These are phyloP conservation scores for Cacatua alba DNA, from an alignment of 2,113 vertebrate genomes.

Conservation along the genomic window DNA sequence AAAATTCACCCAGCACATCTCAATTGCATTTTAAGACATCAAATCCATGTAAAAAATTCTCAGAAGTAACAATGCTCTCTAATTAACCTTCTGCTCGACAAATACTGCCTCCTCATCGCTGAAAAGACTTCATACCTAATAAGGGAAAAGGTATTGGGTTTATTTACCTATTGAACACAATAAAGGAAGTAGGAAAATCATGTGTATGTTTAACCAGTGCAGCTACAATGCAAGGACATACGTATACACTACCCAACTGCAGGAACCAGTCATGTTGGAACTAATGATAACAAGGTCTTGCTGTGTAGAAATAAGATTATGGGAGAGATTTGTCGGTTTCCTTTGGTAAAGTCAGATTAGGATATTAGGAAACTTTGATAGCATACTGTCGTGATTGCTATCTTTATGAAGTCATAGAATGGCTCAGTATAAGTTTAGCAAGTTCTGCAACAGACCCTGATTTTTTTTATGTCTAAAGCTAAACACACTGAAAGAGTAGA, in stretches of 20 bases:
- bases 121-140: neutral
- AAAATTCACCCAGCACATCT: neutral
- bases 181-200: neutral
- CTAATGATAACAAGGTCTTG: neutral
- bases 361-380: neutral
- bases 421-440: neutral
- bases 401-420: neutral
- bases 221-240: neutral
- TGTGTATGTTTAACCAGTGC: neutral
- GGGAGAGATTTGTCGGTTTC: neutral
- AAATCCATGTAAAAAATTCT: neutral
- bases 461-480: neutral
- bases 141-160: neutral
- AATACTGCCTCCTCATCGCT: neutral
- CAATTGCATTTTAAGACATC: neutral
- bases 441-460: neutral
- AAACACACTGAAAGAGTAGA: neutral
- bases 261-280: neutral
- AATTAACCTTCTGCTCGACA: neutral
- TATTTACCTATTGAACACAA: neutral
- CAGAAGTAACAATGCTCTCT: neutral
- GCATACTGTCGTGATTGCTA: neutral
- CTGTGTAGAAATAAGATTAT: neutral
- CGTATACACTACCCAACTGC: rapidly evolving
- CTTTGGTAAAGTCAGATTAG: neutral